Conservation (phyloP, 2,797 vertebrate species). For the Dryobates pubescens region DNA sequence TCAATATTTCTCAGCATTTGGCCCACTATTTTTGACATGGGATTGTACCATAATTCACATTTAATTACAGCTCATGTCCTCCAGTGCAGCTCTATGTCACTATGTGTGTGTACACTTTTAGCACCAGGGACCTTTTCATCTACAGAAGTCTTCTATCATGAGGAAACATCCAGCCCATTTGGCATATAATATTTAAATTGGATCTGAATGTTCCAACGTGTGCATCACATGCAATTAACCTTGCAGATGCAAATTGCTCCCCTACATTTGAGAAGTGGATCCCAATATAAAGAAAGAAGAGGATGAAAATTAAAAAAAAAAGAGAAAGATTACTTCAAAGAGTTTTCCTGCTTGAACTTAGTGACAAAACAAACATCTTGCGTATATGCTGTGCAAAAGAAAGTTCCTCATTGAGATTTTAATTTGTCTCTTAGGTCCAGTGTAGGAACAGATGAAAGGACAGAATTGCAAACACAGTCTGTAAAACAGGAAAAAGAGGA, state of each 20-base stretch:
- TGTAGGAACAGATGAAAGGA: slow-evolving; percentile 40
- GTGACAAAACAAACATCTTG: slow-evolving; percentile 36
- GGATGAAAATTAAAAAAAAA: slow-evolving; percentile 22
- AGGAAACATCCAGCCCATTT: slow-evolving; percentile 15
- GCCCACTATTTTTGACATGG: slow-evolving; percentile 1
- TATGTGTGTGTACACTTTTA: not conserved
- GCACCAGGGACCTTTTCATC: not conserved
- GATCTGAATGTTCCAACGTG: not conserved
- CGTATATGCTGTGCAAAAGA: not conserved
- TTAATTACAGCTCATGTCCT: slow-evolving; percentile 43
- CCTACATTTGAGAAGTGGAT: slow-evolving; percentile 17
- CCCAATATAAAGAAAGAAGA: not conserved
- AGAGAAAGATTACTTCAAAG: slow-evolving; percentile 42
- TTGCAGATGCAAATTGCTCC: not conserved
- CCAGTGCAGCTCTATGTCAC: not conserved
- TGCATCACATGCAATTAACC: slow-evolving; percentile 22
- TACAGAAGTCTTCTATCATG: not conserved
- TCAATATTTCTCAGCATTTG: slow-evolving; percentile 35
- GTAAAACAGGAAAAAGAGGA: not conserved
- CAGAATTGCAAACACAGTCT: not conserved
- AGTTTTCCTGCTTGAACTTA: slow-evolving; percentile 7
- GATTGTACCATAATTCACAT: slow-evolving; percentile 5
- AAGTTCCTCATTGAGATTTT: slow-evolving; percentile 11
- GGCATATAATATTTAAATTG: slow-evolving; percentile 3
- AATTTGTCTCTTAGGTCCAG: slow-evolving; percentile 50